Evolutionary conservation across 2,888 invertebrate species (phyloP), one percentile per base, ranked within the genome.

Genomic region (Phasia obesa): DNA sequence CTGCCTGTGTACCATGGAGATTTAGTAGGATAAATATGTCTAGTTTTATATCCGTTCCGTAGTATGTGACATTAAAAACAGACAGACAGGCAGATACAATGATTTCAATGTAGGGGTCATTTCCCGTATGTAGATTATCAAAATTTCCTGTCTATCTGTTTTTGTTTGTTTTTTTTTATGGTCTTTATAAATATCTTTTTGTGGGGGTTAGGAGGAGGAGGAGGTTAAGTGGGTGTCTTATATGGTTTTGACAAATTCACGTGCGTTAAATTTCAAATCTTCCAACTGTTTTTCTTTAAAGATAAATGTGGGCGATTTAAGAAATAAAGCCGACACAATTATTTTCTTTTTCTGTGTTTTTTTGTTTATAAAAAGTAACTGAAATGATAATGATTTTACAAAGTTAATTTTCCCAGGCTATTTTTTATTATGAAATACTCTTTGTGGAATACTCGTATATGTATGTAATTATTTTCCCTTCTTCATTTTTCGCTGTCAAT

Each of bases 41-140:
- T 57, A 27, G 15, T 57, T 65, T 65, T 47, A 47, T 53, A 49
- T 57, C 31, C 38, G 15, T 49, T 57, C 31, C 38, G 15, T 49
- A 47, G 47, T 19, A 65, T 75, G 44, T 57, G 57, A 35, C 64
- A 75, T 51, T 35, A 44, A 13, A 75, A 55, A 23, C 47, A 19
- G 64, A 75, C 71, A 71, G 2, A 35, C 23, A 23, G 4, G 4
- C 49, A 31, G 15, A 4, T 6, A 51, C 15, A 53, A 19, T 38
- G 47, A 35, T 65, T 75, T 35, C 57, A 65, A 65, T 47, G 31
- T 25, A 35, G 55, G 42, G 64, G 47, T 57, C 74, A 74, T 47
- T 64, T 65, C 65, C 65, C 47, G 57, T 57, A 57, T 75, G 47
- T 55, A 64, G 53, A 73, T 42, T 31, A 62, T 25, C 47, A 35